These are phyloP conservation scores for Clepsis dumicolana DNA, from an alignment of 2,888 invertebrate genomes.

Conservation along the genomic window DNA sequence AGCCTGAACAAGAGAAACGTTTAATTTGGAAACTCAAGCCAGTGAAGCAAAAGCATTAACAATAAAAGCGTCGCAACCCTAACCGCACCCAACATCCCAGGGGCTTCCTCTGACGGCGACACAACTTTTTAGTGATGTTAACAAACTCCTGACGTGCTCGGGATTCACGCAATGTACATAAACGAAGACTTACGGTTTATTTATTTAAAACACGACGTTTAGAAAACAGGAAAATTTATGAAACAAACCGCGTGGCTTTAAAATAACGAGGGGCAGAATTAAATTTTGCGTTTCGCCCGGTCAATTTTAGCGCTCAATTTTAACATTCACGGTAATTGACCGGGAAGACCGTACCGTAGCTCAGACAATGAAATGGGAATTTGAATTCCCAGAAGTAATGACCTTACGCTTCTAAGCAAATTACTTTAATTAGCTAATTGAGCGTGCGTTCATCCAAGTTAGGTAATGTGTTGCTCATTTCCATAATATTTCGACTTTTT, in stretches of 20 bases:
- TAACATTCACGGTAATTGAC: constrained; percentile 20
- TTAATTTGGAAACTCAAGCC: not conserved
- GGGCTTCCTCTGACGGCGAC: constrained; percentile 24
- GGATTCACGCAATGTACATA: constrained; percentile 25
- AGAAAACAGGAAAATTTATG: constrained; percentile 27
- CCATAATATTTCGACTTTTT: constrained; percentile 15
- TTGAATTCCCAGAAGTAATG: constrained; percentile 21
- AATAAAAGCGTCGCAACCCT: not conserved
- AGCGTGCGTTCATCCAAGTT: not conserved
- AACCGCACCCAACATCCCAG: constrained; percentile 20
- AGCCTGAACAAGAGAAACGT: not conserved
- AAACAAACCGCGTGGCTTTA: constrained; percentile 15
- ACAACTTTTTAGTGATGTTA: constrained; percentile 42
- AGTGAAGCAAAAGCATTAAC: constrained; percentile 1
- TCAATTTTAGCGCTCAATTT: constrained; percentile 20
- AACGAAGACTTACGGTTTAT: constrained; percentile 42
- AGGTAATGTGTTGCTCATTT: constrained; percentile 10
- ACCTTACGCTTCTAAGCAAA: constrained; percentile 12
- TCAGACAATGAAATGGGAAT: constrained; percentile 20
- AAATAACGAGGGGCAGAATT: constrained; percentile 36
- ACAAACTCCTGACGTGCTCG: constrained; percentile 36
- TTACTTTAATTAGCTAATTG: constrained; percentile 22
- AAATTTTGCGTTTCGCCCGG: constrained; percentile 32
- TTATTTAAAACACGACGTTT: constrained; percentile 40
- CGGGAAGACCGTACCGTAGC: constrained; percentile 19